Evolutionary conservation across 2,113 vertebrate genomes (phyloP), one percentile per base, ranked within the genome.

Genomic region (Microcebus jonahi): DNA sequence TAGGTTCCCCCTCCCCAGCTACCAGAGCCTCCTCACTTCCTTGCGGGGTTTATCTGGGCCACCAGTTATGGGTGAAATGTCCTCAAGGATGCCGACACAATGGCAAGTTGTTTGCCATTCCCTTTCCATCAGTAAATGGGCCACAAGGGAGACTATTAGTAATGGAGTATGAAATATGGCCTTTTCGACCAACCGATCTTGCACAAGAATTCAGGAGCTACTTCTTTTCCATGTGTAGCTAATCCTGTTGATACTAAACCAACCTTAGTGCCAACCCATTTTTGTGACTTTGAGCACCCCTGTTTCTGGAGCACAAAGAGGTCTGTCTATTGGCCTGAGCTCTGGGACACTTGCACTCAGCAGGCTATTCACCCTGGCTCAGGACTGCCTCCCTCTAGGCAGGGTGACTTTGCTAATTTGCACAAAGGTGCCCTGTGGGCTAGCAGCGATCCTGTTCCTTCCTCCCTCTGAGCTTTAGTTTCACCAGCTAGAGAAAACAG

Each of bases 371-470:
- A 42, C 63, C n/a, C 2, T 59, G 21, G 67, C 55, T 81, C 45
- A 70, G 77, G 50, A 36, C 21, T 55, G 5, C 10, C 3, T 42
- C 57, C 21, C 0, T 45, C 14, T 13, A 63, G 53, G 8, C 42
- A 65, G 34, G 29, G 34, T 8, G 3, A 7, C 68, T 21, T 59
- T 84, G 48, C 75, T 68, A 18, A 86, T 34, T 63, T 39, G 21
- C 55, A 70, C 15, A 25, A 13, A 50, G 55, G 8, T 0, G 0
- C 7, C 42, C 10, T 39, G 1, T 13, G 17, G 48, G n/a, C 31
- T 53, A 5, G 39, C 25, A 27, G 27, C 18, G 8, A 31, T 65
- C 70, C 17, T n/a, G 15, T 29, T 34, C 79, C 67, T 59, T 84
- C 42, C 20, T 61, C n/a, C 81, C 48, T 73, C 65, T 13, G 27